Conservation (phyloP, 2,797 vertebrate species). For the Sciurus vulgaris region DNA sequence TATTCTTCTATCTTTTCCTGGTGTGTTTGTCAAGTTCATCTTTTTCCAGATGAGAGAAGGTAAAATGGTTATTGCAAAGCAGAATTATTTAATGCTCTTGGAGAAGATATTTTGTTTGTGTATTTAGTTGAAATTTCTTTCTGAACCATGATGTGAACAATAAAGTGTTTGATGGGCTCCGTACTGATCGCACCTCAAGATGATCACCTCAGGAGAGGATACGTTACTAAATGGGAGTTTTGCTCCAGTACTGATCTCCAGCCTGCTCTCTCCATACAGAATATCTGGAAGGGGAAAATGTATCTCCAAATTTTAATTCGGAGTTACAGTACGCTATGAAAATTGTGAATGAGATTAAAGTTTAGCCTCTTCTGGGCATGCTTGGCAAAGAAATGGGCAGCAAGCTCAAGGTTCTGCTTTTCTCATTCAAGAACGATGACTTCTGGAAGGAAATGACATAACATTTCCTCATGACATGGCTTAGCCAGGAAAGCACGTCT, state of each 20-base stretch:
- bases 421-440: neutral
- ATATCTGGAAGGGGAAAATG: slow-evolving; percentile 12
- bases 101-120: neutral
- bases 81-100: neutral
- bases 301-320: slow-evolving; percentile 1
- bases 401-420: neutral
- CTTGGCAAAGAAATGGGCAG: neutral
- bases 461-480: neutral
- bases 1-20: neutral
- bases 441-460: slow-evolving; percentile 38
- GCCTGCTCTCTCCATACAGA: neutral
- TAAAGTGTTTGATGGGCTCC: neutral
- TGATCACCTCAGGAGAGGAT: neutral
- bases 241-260: neutral
- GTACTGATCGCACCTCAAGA: neutral
- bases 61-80: neutral
- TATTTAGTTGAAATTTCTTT: neutral
- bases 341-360: slow-evolving; percentile 4
- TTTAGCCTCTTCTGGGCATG: neutral
- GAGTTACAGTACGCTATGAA: neutral
- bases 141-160: neutral
- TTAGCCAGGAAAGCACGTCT: neutral
- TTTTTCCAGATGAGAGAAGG: neutral
- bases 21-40: neutral
- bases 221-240: neutral